A percentile compares a stretch with the other conserved stretches of the same genome.
These are phyloP conservation scores for Elachura formosa DNA, from an alignment of 2,113 vertebrate species.

Conservation along the genomic window DNA sequence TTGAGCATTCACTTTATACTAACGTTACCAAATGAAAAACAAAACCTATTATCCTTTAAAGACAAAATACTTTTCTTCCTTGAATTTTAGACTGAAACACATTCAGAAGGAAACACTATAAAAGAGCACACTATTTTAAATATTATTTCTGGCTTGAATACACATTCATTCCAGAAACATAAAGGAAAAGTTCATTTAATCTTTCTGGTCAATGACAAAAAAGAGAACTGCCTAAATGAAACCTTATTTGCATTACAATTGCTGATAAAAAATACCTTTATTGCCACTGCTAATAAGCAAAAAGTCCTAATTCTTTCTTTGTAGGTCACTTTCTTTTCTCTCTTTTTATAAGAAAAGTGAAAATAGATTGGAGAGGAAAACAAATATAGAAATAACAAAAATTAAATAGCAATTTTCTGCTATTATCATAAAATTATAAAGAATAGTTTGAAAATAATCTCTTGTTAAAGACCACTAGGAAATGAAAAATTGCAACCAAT, in stretches of 20 bases:
- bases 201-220: background rate
- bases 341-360: background rate
- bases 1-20: background rate
- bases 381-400: background rate
- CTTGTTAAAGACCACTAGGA: background rate
- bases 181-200: background rate
- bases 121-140: background rate
- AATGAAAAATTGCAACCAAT: conserved; percentile 3
- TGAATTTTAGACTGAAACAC: background rate
- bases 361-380: background rate
- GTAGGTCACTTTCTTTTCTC: background rate
- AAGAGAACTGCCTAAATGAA: background rate
- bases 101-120: background rate
- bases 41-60: background rate
- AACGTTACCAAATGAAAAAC: background rate
- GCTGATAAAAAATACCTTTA: background rate
- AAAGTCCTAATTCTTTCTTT: background rate
- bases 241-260: background rate
- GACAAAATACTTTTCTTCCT: background rate
- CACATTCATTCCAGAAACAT: background rate
- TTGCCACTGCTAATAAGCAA: background rate
- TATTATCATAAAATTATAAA: background rate
- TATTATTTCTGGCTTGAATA: background rate
- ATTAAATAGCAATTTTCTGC: background rate
- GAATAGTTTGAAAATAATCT: background rate